These are phyloP conservation scores for Muntiacus reevesi DNA, from an alignment of 2,113 vertebrate genomes.

Conservation along the genomic window DNA sequence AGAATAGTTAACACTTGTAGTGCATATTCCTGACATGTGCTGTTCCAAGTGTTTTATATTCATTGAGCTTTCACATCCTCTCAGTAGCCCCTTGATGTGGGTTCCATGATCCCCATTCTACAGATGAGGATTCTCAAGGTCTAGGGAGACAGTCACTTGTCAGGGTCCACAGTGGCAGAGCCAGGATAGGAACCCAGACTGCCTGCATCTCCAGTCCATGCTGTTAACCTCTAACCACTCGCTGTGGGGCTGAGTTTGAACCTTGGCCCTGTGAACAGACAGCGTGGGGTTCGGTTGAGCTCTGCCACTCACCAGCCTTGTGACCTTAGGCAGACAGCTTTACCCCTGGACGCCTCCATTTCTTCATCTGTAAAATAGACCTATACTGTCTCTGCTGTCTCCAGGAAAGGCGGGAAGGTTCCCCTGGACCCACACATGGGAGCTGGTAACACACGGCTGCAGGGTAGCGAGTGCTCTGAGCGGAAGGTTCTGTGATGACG, in stretches of 20 bases:
- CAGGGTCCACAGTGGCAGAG: not conserved
- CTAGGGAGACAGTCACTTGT: not conserved
- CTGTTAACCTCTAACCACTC: no score
- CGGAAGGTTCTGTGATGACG: fast-evolving
- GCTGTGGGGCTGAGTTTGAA: not conserved
- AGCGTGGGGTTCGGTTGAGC: not conserved
- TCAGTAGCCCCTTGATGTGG: not conserved
- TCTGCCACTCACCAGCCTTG: not conserved
- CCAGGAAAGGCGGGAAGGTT: not conserved
- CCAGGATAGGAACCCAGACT: not conserved
- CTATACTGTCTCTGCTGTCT: not conserved
- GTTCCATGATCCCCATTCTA: not conserved
- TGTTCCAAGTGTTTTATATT: no score
- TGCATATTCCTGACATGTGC: fast-evolving
- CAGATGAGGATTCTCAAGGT: not conserved
- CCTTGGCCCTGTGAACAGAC: not conserved
- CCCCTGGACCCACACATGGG: fast-evolving
- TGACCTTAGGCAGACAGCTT: not conserved
- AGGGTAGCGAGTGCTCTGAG: not conserved
- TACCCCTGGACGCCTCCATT: not conserved
- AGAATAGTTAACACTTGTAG: fast-evolving
- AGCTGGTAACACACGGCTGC: not conserved
- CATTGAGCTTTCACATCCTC: not conserved
- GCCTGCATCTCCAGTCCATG: not conserved
- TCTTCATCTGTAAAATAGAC: not conserved